Evolutionary conservation across 2,888 invertebrate genomes (phyloP).

Genomic region (Mythimna albipuncta): DNA sequence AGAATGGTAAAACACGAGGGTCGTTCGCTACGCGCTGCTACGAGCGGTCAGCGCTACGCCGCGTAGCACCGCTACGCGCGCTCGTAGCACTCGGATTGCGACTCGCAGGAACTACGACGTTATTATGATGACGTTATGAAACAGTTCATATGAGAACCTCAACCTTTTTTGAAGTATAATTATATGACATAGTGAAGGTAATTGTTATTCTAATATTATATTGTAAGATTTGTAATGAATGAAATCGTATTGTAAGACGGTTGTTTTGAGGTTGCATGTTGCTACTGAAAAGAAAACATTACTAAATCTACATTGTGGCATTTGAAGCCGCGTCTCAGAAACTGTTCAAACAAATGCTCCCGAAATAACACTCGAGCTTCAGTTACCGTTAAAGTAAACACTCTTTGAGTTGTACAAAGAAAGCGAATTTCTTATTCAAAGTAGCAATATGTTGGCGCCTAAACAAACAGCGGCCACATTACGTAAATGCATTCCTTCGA

Average conservation of each 20-base stretch:
- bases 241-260: neutral
- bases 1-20: conserved; percentile 65
- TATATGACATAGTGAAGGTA: neutral
- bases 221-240: neutral
- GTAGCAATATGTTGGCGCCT: conserved; percentile 86
- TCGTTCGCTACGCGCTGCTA: conserved; percentile 41
- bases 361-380: conserved; percentile 50
- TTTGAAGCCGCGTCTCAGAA: conserved; percentile 14
- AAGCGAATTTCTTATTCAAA: conserved; percentile 84
- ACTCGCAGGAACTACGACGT: neutral
- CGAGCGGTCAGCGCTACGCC: conserved; percentile 14
- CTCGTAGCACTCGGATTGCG: neutral
- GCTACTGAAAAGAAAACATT: conserved; percentile 4
- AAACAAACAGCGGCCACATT: conserved; percentile 81
- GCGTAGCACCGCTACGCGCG: conserved; percentile 15
- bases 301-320: conserved; percentile 4
- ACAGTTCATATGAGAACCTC: neutral
- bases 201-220: neutral
- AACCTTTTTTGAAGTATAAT: too few species aligned
- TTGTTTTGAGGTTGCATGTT: neutral
- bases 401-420: conserved; percentile 70
- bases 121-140: neutral
- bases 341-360: conserved; percentile 55
- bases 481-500: conserved; percentile 76
- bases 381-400: conserved; percentile 69